Conservation (phyloP, 2,113 vertebrate species). For the Natator depressus region DNA sequence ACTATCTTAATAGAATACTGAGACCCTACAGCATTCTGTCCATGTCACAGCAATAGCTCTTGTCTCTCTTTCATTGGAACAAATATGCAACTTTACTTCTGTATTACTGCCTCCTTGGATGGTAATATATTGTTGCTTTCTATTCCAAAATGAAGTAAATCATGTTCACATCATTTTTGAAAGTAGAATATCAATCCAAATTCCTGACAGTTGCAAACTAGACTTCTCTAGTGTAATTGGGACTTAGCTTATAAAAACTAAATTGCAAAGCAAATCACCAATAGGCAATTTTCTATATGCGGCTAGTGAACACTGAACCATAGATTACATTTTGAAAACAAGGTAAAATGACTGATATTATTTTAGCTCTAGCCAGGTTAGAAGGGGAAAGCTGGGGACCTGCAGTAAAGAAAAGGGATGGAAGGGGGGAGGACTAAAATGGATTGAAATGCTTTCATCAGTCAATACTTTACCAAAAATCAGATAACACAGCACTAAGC, state of each 20-base stretch:
- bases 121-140: background rate
- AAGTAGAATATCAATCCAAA: background rate
- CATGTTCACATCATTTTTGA: background rate
- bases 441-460: conserved; percentile 4
- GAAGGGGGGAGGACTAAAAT: background rate
- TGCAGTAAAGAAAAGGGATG: background rate
- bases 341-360: conserved; percentile 6
- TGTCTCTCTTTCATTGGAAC: background rate
- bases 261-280: background rate
- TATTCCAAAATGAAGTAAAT: background rate
- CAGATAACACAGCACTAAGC: conserved; percentile 14
- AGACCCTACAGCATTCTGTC: background rate
- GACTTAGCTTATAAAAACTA: background rate
- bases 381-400: background rate
- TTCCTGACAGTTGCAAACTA: background rate
- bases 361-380: background rate
- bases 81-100: background rate
- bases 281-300: background rate
- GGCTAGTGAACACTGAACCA: background rate
- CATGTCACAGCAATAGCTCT: background rate
- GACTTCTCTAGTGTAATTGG: background rate
- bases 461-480: conserved; percentile 48
- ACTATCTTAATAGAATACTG: background rate
- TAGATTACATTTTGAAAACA: background rate
- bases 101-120: background rate